Evolutionary conservation across 2,113 vertebrate species (phyloP).

Genomic region (Menura novaehollandiae): DNA sequence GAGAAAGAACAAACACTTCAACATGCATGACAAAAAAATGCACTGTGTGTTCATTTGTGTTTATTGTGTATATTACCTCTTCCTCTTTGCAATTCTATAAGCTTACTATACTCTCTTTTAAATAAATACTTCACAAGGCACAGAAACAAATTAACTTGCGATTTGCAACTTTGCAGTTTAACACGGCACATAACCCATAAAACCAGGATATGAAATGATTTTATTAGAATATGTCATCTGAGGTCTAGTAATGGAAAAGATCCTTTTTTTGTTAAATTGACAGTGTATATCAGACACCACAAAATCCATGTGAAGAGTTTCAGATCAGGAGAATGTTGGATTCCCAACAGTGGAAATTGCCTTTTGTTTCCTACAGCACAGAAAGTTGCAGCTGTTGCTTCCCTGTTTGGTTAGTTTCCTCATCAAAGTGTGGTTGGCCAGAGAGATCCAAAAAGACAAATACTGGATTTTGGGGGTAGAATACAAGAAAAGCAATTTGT

Average conservation of each 20-base stretch:
- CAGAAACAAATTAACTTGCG: background rate
- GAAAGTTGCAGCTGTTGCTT: background rate
- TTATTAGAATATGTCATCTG: background rate
- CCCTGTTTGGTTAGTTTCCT: background rate
- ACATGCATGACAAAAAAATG: background rate
- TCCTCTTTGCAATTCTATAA: background rate
- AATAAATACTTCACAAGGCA: background rate
- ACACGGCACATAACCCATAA: background rate
- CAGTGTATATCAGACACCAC: background rate
- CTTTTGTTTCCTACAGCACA: background rate
- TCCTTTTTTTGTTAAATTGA: background rate
- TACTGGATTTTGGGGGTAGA: background rate
- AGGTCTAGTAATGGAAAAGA: background rate
- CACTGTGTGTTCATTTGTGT: background rate
- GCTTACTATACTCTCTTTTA: background rate
- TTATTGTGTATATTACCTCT: background rate
- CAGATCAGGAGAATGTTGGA: background rate
- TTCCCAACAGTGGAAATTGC: background rate
- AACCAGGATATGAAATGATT: background rate
- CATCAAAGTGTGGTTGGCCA: background rate
- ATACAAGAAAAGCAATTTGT: background rate
- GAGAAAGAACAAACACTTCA: background rate
- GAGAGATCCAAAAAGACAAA: background rate
- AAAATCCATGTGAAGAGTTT: background rate
- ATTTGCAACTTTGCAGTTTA: background rate